Conservation (phyloP, 35 echinoderm and acorn worm species). For the Lytechinus pictus region DNA sequence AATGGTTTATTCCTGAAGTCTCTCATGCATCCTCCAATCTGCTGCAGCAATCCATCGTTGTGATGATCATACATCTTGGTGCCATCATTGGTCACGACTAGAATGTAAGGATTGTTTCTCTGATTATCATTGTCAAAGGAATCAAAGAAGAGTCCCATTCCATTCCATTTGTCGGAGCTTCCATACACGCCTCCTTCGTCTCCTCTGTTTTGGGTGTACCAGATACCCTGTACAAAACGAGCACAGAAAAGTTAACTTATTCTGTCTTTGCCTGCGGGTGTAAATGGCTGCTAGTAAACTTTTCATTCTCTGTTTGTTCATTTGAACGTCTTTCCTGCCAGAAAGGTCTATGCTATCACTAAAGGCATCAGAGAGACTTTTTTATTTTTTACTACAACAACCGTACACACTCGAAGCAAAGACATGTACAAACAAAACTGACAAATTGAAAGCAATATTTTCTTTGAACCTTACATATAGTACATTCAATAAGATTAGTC, state of each 20-base stretch:
- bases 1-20: conserved; percentile 98
- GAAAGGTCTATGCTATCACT: neutral
- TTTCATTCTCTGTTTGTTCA: neutral
- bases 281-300: neutral
- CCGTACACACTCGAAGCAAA: too few species aligned
- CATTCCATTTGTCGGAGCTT: conserved; percentile 87
- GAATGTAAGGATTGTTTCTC: conserved; percentile 94
- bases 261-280: neutral
- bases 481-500: too few species aligned
- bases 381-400: too few species aligned
- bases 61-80: conserved; percentile 86
- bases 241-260: neutral
- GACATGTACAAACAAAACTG: too few species aligned
- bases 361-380: neutral
- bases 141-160: conserved; percentile 96
- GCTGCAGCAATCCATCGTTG: conserved; percentile 91
- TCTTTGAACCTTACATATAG: too few species aligned
- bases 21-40: conserved; percentile 92
- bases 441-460: too few species aligned
- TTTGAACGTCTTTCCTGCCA: neutral
- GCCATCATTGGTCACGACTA: conserved; percentile 85
- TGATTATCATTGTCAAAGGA: conserved; percentile 99
- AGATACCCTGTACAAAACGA: conserved; percentile 79
- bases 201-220: conserved; percentile 73
- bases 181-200: conserved; percentile 81